Percentiles rank a stretch among this genome's conserved stretches.
Evolutionary conservation across 2,113 vertebrate genomes (phyloP).

Genomic region (Cololabis saira): DNA sequence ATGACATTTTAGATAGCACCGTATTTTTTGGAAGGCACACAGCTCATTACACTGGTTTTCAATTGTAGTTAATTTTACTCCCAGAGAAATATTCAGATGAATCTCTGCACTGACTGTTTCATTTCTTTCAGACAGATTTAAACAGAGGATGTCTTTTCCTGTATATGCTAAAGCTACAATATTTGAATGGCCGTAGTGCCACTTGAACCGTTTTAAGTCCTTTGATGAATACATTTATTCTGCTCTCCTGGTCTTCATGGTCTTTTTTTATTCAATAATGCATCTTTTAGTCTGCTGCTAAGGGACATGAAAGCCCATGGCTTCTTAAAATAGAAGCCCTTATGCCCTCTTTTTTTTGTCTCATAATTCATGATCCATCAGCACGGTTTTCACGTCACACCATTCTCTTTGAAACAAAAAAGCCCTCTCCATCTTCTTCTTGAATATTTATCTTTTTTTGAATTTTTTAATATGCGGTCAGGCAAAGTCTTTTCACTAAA

Average conservation of each 20-base stretch:
- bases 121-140: conserved; percentile 13
- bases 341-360: conserved; percentile 30
- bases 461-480: conserved; percentile 28
- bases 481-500: conserved; percentile 18
- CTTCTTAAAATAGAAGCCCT: conserved; percentile 57
- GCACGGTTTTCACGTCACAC: neutral
- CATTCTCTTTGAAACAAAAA: conserved; percentile 33
- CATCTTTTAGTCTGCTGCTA: conserved; percentile 37
- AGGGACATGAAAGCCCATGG: conserved; percentile 44
- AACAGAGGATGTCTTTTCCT: conserved; percentile 18
- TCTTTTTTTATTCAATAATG: conserved; percentile 61
- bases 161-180: conserved; percentile 1
- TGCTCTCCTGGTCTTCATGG: conserved; percentile 23
- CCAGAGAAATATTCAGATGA: neutral
- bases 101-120: neutral
- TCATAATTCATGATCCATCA: conserved; percentile 62
- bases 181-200: conserved; percentile 14
- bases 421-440: conserved; percentile 24
- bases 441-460: neutral
- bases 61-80: neutral
- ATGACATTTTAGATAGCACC: no score
- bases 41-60: neutral
- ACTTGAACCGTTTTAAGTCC: conserved; percentile 21
- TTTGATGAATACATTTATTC: conserved; percentile 55
- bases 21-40: no score